Base-by-base conservation (phyloP, 2,113 vertebrate genomes). In the Pituophis catenifer region DNA sequence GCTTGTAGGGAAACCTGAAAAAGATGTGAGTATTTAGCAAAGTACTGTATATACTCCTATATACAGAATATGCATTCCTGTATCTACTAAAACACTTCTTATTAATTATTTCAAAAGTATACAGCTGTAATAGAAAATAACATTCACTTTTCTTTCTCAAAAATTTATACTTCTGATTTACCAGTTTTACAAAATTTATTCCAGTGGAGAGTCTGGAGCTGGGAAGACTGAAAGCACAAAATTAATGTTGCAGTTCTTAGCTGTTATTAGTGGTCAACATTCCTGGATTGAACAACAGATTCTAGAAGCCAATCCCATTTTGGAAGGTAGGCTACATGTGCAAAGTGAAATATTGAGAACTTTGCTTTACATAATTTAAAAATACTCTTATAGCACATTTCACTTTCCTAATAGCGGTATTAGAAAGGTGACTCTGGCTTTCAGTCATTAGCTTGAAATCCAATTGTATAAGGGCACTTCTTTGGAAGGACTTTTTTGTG, bases 211-310 rank as follows among this genome's bases (percentile, higher is more conserved):
- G 96, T 99, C 99, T 9, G 99, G 99, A 94, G 98, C 99, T 59
- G 99, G 99, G 24, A 99, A 99, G 97, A 99, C 99, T 0, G 99
- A 99, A 97, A 99, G 98, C 96, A 99, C 99, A 53, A 99, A 99
- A 95, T 96, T 99, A 92, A 98, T 99, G 97, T 96, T 99, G 94
- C 99, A 99, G 96, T 99, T 98, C 96, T 96, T 99, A 96, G 98
- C 99, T 90, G 98, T 98, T 0, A 95, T 99, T 86, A 99, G 99
- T 1, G 98, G 99, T 3, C 99, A 99, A 96, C 99, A 98, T 94
- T 98, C 99, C 1, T 99, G 99, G 98, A 99, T 99, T 59, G 99
- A 99, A 95, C 99, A 99, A 96, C 99, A 99, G 97, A 97, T 99
- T 89, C 98, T 99, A 48, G 99, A 99, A 94, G 99, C 99, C 48